phyloP scores from a whole-genome alignment of 2,797 vertebrate species.

The Ptychadena robeensis region DNA sequence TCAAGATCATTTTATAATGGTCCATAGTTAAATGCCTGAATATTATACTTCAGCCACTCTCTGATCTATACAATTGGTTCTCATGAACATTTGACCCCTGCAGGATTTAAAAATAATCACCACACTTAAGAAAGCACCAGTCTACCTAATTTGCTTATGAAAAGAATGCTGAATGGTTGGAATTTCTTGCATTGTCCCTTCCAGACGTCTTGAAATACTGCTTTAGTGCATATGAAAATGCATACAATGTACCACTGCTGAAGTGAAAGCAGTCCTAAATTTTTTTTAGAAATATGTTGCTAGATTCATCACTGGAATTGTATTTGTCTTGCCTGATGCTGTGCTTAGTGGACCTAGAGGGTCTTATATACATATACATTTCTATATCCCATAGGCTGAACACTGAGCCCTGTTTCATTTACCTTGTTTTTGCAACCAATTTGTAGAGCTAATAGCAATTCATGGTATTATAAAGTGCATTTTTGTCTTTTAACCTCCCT shows the following conservation, averaged over 20 bases:
- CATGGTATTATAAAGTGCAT: too few relatives aligned
- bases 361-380: too few relatives aligned
- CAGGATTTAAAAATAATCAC: conserved; percentile 35
- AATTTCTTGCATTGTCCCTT: conserved; percentile 5
- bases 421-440: too few relatives aligned
- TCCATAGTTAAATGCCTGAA: background rate
- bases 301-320: too few relatives aligned
- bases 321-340: too few relatives aligned
- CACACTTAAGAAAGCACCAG: conserved; percentile 7
- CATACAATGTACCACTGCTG: background rate
- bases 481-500: too few relatives aligned
- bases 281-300: background rate
- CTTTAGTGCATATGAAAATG: background rate
- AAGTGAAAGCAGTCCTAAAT: background rate
- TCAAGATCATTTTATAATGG: conserved; percentile 40
- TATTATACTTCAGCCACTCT: conserved; percentile 26
- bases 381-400: too few relatives aligned
- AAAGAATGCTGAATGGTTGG: conserved; percentile 2
- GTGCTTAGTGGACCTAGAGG: too few relatives aligned
- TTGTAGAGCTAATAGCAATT: too few relatives aligned
- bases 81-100: conserved; percentile 44
- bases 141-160: conserved; percentile 26
- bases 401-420: too few relatives aligned
- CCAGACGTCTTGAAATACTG: background rate
- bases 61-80: conserved; percentile 35